A percentile compares a stretch with the other conserved stretches of the same genome.
Evolutionary conservation across 2,113 vertebrate species (phyloP).

Genomic region (Gobiocypris rarus): DNA sequence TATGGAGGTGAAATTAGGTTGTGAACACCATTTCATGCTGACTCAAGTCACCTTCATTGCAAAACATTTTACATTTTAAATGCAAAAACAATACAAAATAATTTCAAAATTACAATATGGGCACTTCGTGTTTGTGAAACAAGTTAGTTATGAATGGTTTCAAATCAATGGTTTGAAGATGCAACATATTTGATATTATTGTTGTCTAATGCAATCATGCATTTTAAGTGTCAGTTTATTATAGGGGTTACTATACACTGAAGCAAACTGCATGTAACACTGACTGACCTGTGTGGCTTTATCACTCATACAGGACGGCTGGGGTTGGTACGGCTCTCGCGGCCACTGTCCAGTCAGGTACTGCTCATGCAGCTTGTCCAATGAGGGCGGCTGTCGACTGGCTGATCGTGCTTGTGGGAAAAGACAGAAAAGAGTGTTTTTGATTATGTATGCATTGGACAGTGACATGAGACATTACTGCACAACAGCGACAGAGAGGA

Average conservation of each 20-base stretch:
- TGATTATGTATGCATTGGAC: neutral
- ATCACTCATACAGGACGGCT: conserved; percentile 95
- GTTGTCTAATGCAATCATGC: neutral
- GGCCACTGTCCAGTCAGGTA: conserved; percentile 99
- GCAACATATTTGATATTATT: neutral
- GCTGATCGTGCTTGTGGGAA: conserved; percentile 85
- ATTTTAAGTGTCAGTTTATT: neutral
- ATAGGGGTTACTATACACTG: neutral
- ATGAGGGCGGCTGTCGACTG: conserved; percentile 87
- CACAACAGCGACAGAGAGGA: conserved; percentile 4
- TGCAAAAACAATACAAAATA: too few species aligned
- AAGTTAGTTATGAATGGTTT: neutral
- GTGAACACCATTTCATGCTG: neutral
- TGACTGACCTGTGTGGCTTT: conserved; percentile 89
- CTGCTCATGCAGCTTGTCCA: conserved; percentile 93
- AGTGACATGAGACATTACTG: neutral
- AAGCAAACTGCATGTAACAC: neutral
- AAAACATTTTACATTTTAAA: too few species aligned
- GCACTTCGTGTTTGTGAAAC: neutral
- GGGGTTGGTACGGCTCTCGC: conserved; percentile 87
- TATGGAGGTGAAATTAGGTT: neutral
- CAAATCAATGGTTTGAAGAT: neutral
- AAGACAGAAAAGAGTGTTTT: neutral
- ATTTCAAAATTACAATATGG: too few species aligned
- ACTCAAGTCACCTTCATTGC: neutral